Percentiles rank a stretch among this genome's conserved stretches.
Conservation (phyloP, 1,140 invertebrate genomes). For the Calosoma granatense region DNA sequence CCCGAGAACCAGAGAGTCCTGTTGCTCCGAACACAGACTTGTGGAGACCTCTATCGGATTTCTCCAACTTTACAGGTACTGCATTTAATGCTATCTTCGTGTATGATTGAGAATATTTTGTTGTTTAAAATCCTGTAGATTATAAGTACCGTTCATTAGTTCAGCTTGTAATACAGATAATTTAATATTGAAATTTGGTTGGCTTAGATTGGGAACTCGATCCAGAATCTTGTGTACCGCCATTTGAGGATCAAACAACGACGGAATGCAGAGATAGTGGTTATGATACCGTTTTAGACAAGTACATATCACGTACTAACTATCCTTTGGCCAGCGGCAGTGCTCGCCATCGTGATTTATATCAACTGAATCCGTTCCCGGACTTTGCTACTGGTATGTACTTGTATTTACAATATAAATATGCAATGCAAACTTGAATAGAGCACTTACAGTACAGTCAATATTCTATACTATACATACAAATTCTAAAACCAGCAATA, state of each 20-base stretch:
- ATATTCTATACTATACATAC: too few relatives aligned
- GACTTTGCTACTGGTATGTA: slow-evolving; percentile 17
- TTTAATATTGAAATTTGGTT: too few relatives aligned
- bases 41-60: slow-evolving; percentile 30
- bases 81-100: slow-evolving; percentile 12
- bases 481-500: too few relatives aligned
- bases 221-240: slow-evolving; percentile 22
- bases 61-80: slow-evolving; percentile 29
- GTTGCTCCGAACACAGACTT: slow-evolving; percentile 28
- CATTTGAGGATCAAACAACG: not conserved
- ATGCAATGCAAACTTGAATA: too few relatives aligned
- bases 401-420: too few relatives aligned
- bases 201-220: slow-evolving; percentile 34
- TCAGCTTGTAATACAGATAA: not conserved
- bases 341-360: slow-evolving; percentile 13
- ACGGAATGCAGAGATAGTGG: not conserved
- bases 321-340: slow-evolving; percentile 13
- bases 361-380: slow-evolving; percentile 17
- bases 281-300: not conserved
- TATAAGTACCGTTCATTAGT: too few relatives aligned
- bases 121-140: too few relatives aligned
- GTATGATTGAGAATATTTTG: too few relatives aligned
- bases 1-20: slow-evolving; percentile 46
- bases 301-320: not conserved
- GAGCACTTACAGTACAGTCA: too few relatives aligned